phyloP scores from a whole-genome alignment of 2,888 invertebrate species.

The Athalia rosae region DNA sequence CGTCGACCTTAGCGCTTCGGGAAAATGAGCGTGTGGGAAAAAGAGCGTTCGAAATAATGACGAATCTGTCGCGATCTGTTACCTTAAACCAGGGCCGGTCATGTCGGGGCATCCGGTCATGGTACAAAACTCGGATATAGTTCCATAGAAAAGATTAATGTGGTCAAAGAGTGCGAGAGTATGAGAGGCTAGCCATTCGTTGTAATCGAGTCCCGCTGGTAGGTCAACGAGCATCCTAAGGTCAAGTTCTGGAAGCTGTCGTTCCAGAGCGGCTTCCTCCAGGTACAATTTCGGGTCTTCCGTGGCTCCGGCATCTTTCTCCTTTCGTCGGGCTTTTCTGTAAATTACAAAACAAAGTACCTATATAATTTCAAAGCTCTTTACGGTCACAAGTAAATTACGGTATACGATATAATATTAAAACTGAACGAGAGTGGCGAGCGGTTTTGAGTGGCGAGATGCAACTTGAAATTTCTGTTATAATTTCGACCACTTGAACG shows the following conservation, averaged over 20 bases:
- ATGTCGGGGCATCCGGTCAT: conserved; percentile 96
- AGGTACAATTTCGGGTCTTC: conserved; percentile 95
- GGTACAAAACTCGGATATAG: conserved; percentile 99
- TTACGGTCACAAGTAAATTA: neutral
- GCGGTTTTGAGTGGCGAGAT: conserved; percentile 35
- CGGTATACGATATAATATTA: too few relatives aligned
- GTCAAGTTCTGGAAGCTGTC: conserved; percentile 95
- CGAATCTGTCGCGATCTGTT: conserved; percentile 63
- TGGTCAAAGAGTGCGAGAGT: conserved; percentile 99
- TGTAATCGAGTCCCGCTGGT: conserved; percentile 96
- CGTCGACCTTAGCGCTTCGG: neutral
- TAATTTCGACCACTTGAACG: conserved; percentile 28
- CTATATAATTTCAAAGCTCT: neutral
- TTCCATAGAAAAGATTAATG: conserved; percentile 98
- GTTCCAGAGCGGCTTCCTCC: conserved; percentile 94
- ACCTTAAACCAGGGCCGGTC: conserved; percentile 97
- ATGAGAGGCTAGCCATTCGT: conserved; percentile 99
- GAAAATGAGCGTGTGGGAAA: conserved; percentile 23
- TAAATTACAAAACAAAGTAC: conserved; percentile 64
- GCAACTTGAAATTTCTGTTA: conserved; percentile 27
- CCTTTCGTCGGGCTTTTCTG: conserved; percentile 98
- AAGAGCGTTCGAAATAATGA: conserved; percentile 13
- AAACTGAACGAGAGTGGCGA: conserved; percentile 48
- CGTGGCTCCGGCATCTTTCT: conserved; percentile 86
- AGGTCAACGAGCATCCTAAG: conserved; percentile 95